phyloP scores from a whole-genome alignment of 2,888 invertebrate species.

The Geophilus truncorum region DNA sequence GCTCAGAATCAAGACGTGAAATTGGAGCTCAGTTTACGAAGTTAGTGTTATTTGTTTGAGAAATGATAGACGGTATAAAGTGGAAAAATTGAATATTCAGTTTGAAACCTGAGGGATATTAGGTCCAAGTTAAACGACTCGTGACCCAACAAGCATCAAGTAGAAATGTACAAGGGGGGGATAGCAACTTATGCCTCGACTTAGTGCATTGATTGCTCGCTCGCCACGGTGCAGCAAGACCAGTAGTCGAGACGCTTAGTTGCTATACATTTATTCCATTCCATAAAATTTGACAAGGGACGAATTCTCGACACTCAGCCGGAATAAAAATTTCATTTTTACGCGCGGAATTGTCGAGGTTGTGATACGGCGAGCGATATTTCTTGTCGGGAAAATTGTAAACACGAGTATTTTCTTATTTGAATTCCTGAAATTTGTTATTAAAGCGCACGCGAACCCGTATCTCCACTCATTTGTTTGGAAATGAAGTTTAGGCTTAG shows the following conservation, averaged over 20 bases:
- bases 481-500: not conserved
- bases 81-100: not conserved
- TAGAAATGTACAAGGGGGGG: not conserved
- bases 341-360: not conserved
- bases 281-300: not conserved
- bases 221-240: not conserved
- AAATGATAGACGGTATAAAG: not conserved
- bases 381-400: not conserved
- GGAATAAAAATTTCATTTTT: not conserved
- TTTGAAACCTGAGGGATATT: not conserved
- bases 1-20: too few relatives aligned
- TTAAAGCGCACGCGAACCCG: not conserved
- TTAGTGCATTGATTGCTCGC: not conserved
- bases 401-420: not conserved
- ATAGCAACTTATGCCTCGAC: not conserved
- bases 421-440: not conserved
- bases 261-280: not conserved
- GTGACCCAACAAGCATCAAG: not conserved
- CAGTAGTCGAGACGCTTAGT: not conserved
- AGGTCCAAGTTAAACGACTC: not conserved
- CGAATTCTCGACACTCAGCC: not conserved
- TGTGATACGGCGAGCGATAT: not conserved
- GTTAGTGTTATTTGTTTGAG: too few relatives aligned
- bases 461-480: not conserved
- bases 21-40: too few relatives aligned